Evolutionary conservation across 2,888 invertebrate species (phyloP), one percentile per base, ranked within the genome.

Genomic region (Diarsia brunnea): DNA sequence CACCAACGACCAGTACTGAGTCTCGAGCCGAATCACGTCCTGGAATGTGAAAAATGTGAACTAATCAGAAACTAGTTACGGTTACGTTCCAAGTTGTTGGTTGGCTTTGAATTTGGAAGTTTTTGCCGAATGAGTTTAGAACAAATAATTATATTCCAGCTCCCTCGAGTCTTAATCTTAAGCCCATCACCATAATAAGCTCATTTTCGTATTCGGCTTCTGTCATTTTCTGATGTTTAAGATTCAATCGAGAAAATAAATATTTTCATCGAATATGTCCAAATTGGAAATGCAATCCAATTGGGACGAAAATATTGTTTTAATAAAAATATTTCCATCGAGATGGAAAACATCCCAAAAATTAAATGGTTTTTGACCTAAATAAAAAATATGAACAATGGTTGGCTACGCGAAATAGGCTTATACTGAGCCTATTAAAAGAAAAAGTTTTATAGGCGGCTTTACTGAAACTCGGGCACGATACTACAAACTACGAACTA

Each of bases 1-100:
- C 78, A 99, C 98, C 89, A 99, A 95, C 12, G 98, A 98, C 99
- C 99, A 99, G 95, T 99, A 99, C 92, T 99, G 98, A 12, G 98
- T 98, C 96, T 99, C 99, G 90, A 99, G 96, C 85, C 98, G 98
- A 85, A 98, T 98, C 63, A 99, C 99, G 89, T 99, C 98, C 98
- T 98, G 95, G 16, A 94, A 89, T 64, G 21, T 66, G 58, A 27
- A 14, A 53, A 69, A 27, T 19, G 21, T 45, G 21, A 27, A 19
- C 16, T 55, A 19, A 55, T 72, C 3, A 63, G 47, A 64, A 55
- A 60, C 49, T 10, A 45, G 12, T 63, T 49, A 51, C 3, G 16
- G 8, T 12, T 43, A 51, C 0, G 31, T 16, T 4, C 1, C 12
- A 51, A 71, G 16, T 16, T 16, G 11, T 27, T 11, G 1, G 16